These are phyloP conservation scores for Hypsopygia costalis DNA, from an alignment of 2,888 invertebrate genomes.

Conservation along the genomic window DNA sequence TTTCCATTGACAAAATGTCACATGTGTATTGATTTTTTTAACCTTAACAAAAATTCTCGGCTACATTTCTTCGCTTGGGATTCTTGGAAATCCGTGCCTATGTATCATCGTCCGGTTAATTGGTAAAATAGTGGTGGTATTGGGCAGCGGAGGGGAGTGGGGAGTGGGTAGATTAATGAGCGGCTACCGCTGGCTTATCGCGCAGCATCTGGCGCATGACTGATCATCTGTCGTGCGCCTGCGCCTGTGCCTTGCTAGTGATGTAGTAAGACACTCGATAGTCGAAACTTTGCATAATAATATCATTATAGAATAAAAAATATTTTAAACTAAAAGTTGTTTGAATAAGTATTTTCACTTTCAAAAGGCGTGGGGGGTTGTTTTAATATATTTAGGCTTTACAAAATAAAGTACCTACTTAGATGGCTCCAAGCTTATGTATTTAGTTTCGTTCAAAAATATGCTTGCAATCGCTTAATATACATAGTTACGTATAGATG, in stretches of 20 bases:
- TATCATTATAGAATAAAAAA: too few relatives aligned
- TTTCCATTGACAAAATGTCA: too few relatives aligned
- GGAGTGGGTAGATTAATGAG: slow-evolving; percentile 78
- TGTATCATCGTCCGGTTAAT: slow-evolving; percentile 63
- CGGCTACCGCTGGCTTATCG: slow-evolving; percentile 65
- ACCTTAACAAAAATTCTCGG: slow-evolving; percentile 3
- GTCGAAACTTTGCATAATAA: not conserved
- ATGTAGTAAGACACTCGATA: slow-evolving; percentile 19
- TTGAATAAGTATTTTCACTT: too few relatives aligned
- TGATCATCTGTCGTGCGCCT: slow-evolving; percentile 79
- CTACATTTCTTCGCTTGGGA: slow-evolving; percentile 39
- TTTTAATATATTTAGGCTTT: too few relatives aligned
- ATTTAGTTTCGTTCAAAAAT: too few relatives aligned
- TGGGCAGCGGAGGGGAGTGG: slow-evolving; percentile 34
- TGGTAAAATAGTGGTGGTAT: slow-evolving; percentile 58
- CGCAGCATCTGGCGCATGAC: slow-evolving; percentile 77
- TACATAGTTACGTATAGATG: too few relatives aligned
- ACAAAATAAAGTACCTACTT: too few relatives aligned
- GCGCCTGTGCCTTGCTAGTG: slow-evolving; percentile 53
- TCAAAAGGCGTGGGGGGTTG: too few relatives aligned
- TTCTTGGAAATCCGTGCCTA: slow-evolving; percentile 58
- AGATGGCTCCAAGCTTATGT: too few relatives aligned
- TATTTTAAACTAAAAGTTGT: too few relatives aligned
- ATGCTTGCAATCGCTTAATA: too few relatives aligned
- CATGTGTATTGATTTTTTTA: not conserved